These are phyloP conservation scores for Steromphala cineraria DNA, from an alignment of 2,888 invertebrate genomes.

Conservation along the genomic window DNA sequence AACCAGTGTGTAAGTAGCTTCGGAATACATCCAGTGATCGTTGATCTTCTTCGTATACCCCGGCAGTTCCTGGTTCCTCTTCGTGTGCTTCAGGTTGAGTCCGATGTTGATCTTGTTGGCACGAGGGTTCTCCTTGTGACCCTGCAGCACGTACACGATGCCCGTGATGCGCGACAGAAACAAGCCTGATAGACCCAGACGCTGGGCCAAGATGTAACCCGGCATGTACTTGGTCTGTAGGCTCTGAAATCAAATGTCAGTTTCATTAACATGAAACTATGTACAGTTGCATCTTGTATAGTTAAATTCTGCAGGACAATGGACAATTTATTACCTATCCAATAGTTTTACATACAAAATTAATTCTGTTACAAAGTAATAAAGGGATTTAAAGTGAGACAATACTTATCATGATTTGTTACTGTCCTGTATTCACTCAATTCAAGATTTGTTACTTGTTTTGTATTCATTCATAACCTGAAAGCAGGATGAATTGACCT, in stretches of 20 bases:
- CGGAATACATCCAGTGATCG: constrained; percentile 86
- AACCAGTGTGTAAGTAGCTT: constrained; percentile 84
- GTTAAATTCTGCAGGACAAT: too few species aligned
- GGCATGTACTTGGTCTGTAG: constrained; percentile 62
- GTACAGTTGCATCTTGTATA: too few species aligned
- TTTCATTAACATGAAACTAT: background rate
- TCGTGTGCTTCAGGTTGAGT: constrained; percentile 92
- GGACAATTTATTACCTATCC: too few species aligned
- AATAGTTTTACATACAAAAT: too few species aligned
- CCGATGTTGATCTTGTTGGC: constrained; percentile 84
- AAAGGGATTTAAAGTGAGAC: too few species aligned
- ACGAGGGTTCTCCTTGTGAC: constrained; percentile 41
- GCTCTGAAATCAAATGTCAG: background rate
- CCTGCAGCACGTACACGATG: constrained; percentile 81
- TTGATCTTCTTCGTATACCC: constrained; percentile 86
- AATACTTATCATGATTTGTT: too few species aligned
- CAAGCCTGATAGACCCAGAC: constrained; percentile 80
- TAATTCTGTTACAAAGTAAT: too few species aligned
- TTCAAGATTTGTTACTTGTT: too few species aligned
- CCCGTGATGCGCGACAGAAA: constrained; percentile 92
- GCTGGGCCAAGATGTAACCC: constrained; percentile 72
- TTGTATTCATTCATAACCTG: too few species aligned
- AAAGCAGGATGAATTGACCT: too few species aligned
- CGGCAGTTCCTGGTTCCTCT: constrained; percentile 82
- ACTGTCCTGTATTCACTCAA: too few species aligned